Base-by-base conservation (phyloP, 2,888 invertebrate genomes). In the Acanthococcus lagerstroemiae region DNA sequence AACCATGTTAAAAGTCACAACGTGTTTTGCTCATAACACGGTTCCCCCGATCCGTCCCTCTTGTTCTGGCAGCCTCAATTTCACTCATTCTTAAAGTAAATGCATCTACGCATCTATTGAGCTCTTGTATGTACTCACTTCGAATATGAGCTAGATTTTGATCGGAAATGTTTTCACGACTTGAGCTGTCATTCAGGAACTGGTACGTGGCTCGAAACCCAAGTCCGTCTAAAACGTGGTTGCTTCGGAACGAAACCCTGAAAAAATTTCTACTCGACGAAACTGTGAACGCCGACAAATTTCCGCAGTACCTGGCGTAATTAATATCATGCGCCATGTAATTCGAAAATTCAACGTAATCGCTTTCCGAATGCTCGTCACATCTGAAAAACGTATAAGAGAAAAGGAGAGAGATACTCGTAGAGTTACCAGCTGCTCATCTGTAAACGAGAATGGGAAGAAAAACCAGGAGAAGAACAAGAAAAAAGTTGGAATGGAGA, bases 301-400 rank as follows among this genome's bases (percentile, higher is more conserved):
- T 85, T 6, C 95, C 95, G 76, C 96, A 97, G 76, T 90, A 87
- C 73, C 91, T 83, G 55, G 86, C 83, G 77, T 88, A 91, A 76
- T 93, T 92, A 73, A 90, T 83, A 78, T 97, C 96, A 71, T 87
- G 84, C 69, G 89, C 85, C 82, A 90, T 84, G 75, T 88, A 93
- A 80, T 96, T 97, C 55, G 95, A 95, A 78, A 97, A 94, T 76
- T 95, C 92, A 61, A 97, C 90, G 77, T 88, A 95, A 78, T 97
- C 97, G 74, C 95, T 95, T 50, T 92, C 90, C 2, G 94, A 89
- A 55, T 85, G 83, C 67, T 89, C 88, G 73, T 90, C 90, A 76
- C 96, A 97, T 70, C 95, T 96, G 21, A 48, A 48, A 48, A n/a
- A 48, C 19, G n/a, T n/a, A n/a, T n/a, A n/a, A n/a, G n/a, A n/a